Percentiles rank a stretch among this genome's conserved stretches.
These are phyloP conservation scores for Ametastegia equiseti DNA, from an alignment of 2,888 invertebrate species.

Conservation along the genomic window DNA sequence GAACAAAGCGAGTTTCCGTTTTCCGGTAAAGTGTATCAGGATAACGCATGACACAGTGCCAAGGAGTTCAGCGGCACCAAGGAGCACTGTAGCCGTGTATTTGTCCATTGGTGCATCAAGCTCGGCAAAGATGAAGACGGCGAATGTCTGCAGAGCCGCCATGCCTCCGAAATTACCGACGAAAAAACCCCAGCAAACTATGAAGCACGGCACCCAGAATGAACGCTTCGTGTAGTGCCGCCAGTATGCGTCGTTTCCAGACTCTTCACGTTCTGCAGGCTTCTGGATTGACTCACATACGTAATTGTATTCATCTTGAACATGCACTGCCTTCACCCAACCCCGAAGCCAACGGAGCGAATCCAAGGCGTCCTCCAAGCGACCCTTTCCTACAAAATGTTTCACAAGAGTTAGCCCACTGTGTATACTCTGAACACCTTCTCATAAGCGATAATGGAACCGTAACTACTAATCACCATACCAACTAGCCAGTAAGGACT, in stretches of 20 bases:
- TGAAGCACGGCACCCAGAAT: constrained; percentile 83
- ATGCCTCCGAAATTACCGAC: constrained; percentile 87
- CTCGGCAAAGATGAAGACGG: constrained; percentile 85
- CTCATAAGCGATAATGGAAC: not conserved
- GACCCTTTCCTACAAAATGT: constrained; percentile 76
- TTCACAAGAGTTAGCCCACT: not conserved
- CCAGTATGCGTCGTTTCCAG: constrained; percentile 63
- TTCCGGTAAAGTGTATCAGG: constrained; percentile 85
- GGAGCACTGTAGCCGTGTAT: constrained; percentile 85
- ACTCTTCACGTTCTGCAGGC: constrained; percentile 61
- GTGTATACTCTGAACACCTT: not conserved
- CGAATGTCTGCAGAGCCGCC: constrained; percentile 85
- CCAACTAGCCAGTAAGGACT: constrained; percentile 89
- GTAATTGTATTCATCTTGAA: constrained; percentile 80
- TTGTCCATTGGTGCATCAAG: constrained; percentile 86
- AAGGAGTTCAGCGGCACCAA: constrained; percentile 84
- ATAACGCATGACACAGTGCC: constrained; percentile 83
- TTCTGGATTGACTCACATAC: constrained; percentile 76
- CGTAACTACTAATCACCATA: constrained; percentile 51
- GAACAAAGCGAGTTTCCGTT: constrained; percentile 82
- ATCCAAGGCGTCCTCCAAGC: constrained; percentile 82
- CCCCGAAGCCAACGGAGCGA: constrained; percentile 88
- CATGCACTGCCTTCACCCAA: constrained; percentile 82
- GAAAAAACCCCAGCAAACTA: constrained; percentile 84
- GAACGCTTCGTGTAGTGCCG: constrained; percentile 79